Evolutionary conservation across 2,113 vertebrate species (phyloP).

Genomic region (Syngnathus typhle): DNA sequence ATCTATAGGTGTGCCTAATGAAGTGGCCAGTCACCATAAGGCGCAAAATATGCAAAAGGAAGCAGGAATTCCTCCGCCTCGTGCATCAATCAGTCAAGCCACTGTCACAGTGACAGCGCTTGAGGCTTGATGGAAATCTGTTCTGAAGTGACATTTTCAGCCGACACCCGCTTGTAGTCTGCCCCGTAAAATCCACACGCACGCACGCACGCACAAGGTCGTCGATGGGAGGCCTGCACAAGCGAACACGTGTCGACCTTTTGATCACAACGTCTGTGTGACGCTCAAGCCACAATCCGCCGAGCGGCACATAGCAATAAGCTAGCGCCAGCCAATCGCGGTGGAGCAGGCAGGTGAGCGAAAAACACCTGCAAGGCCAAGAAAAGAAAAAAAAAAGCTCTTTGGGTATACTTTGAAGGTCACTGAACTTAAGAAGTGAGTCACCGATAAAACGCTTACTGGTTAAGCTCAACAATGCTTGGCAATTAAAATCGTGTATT

Average conservation of each 20-base stretch:
- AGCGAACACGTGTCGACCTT: slow-evolving; percentile 34
- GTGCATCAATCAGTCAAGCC: slow-evolving; percentile 47
- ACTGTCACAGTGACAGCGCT: slow-evolving; percentile 37
- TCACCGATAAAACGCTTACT: slow-evolving; percentile 57
- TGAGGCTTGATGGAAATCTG: slow-evolving; percentile 69
- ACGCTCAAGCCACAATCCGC: not conserved
- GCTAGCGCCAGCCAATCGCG: not conserved
- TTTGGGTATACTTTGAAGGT: not conserved
- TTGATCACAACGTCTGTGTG: slow-evolving; percentile 10
- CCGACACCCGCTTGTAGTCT: slow-evolving; percentile 68
- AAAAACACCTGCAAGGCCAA: not conserved
- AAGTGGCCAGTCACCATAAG: not conserved
- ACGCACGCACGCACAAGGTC: slow-evolving; percentile 24
- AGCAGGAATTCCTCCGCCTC: slow-evolving; percentile 17
- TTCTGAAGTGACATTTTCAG: slow-evolving; percentile 76
- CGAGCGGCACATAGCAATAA: not conserved
- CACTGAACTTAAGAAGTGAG: not conserved
- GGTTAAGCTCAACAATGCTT: not conserved
- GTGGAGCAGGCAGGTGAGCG: not conserved
- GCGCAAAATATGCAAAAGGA: not conserved
- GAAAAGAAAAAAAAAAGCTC: not conserved
- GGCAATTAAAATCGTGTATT: not conserved
- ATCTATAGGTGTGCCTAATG: not conserved
- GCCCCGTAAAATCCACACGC: slow-evolving; percentile 44
- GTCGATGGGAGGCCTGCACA: slow-evolving; percentile 33